phyloP scores from a whole-genome alignment of 2,113 vertebrate genomes.

The Phoxinus phoxinus region DNA sequence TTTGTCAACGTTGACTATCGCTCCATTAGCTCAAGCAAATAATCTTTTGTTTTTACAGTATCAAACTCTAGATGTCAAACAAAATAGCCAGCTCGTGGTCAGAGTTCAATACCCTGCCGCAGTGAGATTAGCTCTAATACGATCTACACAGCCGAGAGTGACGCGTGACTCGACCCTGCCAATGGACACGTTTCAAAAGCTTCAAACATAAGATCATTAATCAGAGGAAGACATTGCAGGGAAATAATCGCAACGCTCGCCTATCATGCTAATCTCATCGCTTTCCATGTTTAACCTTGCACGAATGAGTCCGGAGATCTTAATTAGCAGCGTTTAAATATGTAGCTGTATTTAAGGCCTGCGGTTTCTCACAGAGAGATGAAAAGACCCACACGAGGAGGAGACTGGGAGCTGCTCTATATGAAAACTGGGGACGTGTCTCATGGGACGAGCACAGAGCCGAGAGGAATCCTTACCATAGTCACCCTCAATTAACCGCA shows the following conservation, averaged over 20 bases:
- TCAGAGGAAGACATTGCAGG: background rate
- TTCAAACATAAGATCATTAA: constrained; percentile 1
- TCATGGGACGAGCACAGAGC: constrained; percentile 16
- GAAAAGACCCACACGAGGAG: background rate
- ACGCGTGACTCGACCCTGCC: background rate
- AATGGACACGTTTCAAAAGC: background rate
- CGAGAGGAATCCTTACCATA: constrained; percentile 29
- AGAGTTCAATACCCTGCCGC: constrained; percentile 1
- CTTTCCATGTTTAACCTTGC: constrained; percentile 53
- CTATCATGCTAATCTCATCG: constrained; percentile 27
- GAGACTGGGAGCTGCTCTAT: constrained; percentile 25
- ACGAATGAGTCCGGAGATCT: constrained; percentile 64
- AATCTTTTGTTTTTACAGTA: constrained; percentile 9
- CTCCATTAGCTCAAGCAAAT: background rate
- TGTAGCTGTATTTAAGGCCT: constrained; percentile 69
- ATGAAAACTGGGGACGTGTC: constrained; percentile 23
- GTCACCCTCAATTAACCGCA: constrained; percentile 30
- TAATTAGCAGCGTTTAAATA: constrained; percentile 75
- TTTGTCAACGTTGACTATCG: background rate
- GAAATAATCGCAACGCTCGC: background rate
- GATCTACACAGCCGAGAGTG: background rate
- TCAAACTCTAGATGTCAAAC: constrained; percentile 18
- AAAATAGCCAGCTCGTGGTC: background rate
- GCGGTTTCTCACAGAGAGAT: constrained; percentile 43
- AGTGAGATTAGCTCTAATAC: background rate